Base-by-base conservation (phyloP, 2,113 vertebrate species). In the Ammospiza nelsoni region DNA sequence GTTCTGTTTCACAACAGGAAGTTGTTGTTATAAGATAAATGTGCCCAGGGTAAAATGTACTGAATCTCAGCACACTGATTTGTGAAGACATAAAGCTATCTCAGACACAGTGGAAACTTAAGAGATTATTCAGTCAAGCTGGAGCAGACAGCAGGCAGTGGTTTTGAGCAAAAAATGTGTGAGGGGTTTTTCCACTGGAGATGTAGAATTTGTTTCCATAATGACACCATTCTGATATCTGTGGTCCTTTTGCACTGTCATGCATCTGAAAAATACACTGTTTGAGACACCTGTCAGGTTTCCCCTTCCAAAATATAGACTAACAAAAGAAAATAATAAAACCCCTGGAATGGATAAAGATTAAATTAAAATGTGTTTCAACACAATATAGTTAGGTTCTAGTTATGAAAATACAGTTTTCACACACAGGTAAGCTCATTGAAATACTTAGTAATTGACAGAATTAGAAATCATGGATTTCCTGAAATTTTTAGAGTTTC, bases 11-110 rank as follows among this genome's bases (percentile, higher is more conserved):
- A 75, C 94, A 94, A 96, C 27, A 88, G 58, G 88, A 97, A 89
- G 55, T 27, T 58, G 58, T 68, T 84, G 23, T 83, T 94, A 14
- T 21, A 77, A 54, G 77, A 71, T 52, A 75, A 90, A 95, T 58
- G 43, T 52, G 35, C 63, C 71, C 52, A 92, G 13, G 28, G 79
- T 95, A 95, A 96, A 90, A 91, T 4, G 6, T 55, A 69, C 54
- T 43, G 81, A 82, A 83, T 87, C 66, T 89, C 69, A 84, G 48
- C 49, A 94, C 93, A 84, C 51, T 95, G 91, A 95, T 95, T 92
- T 95, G 89, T 90, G 90, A 90, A 94, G 76, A 96, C 88, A 91
- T 87, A 96, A 94, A 94, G 73, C 43, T 75, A 79, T 73, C 54
- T 92, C 51, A 62, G 68, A 65, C 27, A 7, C 62, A 82, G 51